Evolutionary conservation across 1,140 invertebrate species (phyloP), one percentile per base, ranked within the genome.

Genomic region (Hirudo medicinalis): DNA sequence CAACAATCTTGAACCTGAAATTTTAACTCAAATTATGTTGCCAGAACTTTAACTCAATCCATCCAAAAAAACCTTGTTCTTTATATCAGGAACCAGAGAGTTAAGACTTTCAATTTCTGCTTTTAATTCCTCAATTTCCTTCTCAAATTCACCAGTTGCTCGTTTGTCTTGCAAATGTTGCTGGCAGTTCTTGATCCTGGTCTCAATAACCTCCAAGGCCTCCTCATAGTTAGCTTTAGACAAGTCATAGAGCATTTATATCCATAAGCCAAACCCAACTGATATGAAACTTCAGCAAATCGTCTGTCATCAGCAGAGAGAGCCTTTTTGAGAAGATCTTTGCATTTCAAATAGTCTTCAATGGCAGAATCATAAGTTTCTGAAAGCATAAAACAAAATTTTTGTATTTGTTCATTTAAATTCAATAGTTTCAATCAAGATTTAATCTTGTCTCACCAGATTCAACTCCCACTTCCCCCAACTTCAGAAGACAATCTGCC

Each of bases 391-490:
- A n/a, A 70, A 36, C 6, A 36, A 36, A n/a, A n/a, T n/a, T n/a
- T 36, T 36, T 36, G 6, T 6, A 2, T 36, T 36, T 3, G 6
- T 6, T 36, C 32, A 6, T 36, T 6, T 36, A 36, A 36, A 36
- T 36, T 6, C 32, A 36, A 36, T 36, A 2, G 6, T 36, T 36
- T 36, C 32, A 36, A 36, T 6, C 32, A 36, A 36, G 32, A n/a
- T n/a, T n/a, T n/a, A n/a, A n/a, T n/a, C n/a, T n/a, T n/a, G n/a
- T 13, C 9, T 72, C 75, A 80, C 79, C 79, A 72, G 88, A 90
- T 82, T 94, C 92, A 74, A 94, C 85, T 72, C 84, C 82, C 29
- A 86, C 82, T 83, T 95, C 91, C 0, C 91, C 91, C 0, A 94
- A 82, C 25, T 88, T 84, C 19, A 90, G 84, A 75, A 90, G 86